A percentile compares a stretch with the other conserved stretches of the same genome.
Conservation (phyloP, 2,797 vertebrate species). For the Octomys mimax region DNA sequence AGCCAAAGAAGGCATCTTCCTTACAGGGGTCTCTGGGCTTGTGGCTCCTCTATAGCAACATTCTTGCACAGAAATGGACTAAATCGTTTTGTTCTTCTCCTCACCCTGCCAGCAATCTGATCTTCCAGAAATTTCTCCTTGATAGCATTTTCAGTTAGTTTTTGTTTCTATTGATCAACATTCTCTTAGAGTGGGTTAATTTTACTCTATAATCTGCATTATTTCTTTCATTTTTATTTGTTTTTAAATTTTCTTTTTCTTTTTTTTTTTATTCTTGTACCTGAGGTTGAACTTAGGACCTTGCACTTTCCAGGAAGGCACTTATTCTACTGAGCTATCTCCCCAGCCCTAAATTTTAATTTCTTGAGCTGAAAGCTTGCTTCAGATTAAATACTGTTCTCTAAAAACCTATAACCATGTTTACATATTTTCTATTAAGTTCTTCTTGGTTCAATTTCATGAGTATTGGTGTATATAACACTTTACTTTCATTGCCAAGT, state of each 20-base stretch:
- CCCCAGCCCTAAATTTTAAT: neutral
- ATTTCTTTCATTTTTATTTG: neutral
- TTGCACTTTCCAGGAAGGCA: no score
- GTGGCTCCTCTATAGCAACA: neutral
- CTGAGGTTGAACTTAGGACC: no score
- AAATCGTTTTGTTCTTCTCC: neutral
- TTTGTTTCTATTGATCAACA: neutral
- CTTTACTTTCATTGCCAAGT: constrained; percentile 48
- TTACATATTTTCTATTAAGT: neutral
- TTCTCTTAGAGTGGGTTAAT: neutral
- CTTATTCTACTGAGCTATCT: no score
- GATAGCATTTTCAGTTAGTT: neutral
- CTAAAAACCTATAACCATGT: neutral
- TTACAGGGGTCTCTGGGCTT: no score
- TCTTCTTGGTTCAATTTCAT: neutral
- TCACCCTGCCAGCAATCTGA: neutral
- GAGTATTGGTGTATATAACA: neutral
- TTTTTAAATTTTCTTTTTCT: neutral
- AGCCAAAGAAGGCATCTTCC: neutral
- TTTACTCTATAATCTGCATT: neutral
- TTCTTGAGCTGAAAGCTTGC: constrained; percentile 27
- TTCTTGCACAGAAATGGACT: neutral
- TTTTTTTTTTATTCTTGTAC: neutral
- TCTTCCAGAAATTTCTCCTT: neutral
- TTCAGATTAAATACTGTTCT: constrained; percentile 34